phyloP scores from a whole-genome alignment of 2,113 vertebrate genomes.

The Misgurnus mizolepis region DNA sequence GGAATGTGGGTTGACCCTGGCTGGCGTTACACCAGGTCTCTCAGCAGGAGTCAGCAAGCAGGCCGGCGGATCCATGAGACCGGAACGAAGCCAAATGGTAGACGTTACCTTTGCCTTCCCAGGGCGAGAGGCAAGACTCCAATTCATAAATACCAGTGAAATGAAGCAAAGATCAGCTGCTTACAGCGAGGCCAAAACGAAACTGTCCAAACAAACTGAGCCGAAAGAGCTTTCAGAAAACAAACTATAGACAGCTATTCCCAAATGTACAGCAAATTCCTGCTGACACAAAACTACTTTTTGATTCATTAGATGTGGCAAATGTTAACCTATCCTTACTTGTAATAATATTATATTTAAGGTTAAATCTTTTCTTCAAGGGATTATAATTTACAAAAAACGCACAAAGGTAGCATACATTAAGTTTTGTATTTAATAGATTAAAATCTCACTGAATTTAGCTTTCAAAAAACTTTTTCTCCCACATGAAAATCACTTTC shows the following conservation, averaged over 20 bases:
- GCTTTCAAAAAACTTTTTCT: no score
- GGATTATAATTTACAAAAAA: no score
- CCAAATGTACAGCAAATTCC: neutral
- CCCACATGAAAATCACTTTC: no score
- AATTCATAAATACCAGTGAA: constrained; percentile 45
- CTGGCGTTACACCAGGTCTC: neutral
- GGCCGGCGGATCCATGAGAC: constrained; percentile 7
- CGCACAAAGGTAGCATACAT: no score
- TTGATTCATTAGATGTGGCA: neutral
- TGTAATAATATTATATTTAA: no score
- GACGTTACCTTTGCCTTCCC: constrained; percentile 34
- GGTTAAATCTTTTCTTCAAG: no score
- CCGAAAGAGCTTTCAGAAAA: constrained; percentile 22
- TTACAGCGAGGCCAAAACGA: constrained; percentile 30
- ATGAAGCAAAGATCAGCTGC: constrained; percentile 28
- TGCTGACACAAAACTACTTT: neutral
- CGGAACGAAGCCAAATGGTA: constrained; percentile 33
- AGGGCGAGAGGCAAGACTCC: constrained; percentile 32
- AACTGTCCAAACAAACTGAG: constrained; percentile 49
- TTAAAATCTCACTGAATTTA: no score
- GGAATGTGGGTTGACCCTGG: constrained; percentile 16
- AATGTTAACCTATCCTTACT: no score
- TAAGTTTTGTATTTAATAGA: no score
- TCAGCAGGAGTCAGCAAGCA: constrained; percentile 44
- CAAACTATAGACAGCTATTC: constrained; percentile 33